phyloP scores from a whole-genome alignment of 2,888 invertebrate genomes.

The Mantis religiosa region DNA sequence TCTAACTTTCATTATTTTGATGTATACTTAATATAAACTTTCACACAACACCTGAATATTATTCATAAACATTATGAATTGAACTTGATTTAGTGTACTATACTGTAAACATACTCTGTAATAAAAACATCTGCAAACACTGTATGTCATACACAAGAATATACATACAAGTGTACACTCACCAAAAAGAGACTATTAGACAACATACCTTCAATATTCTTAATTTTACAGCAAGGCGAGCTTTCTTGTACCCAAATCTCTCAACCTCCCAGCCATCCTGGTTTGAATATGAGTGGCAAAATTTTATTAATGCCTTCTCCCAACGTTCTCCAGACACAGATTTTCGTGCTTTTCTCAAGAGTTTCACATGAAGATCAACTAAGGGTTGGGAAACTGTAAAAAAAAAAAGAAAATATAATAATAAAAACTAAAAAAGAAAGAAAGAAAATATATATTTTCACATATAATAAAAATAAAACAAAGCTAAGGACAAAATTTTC shows the following conservation, averaged over 20 bases:
- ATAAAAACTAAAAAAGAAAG: conserved; percentile 36
- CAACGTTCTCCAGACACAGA: conserved; percentile 80
- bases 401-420: conserved; percentile 27
- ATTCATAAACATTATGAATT: no score
- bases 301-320: conserved; percentile 86
- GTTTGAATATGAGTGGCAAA: conserved; percentile 83
- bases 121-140: no score
- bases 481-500: no score
- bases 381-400: conserved; percentile 75
- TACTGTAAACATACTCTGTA: no score
- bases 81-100: no score
- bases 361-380: conserved; percentile 81
- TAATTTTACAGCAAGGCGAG: conserved; percentile 82
- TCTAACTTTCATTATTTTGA: no score
- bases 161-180: no score
- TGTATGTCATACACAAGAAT: no score
- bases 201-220: conserved; percentile 78
- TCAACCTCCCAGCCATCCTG: conserved; percentile 96
- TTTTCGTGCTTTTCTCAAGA: conserved; percentile 81
- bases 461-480: no score
- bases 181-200: neutral
- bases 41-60: no score
- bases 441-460: neutral
- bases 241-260: conserved; percentile 91
- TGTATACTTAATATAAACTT: no score